Evolutionary conservation across 2,888 invertebrate genomes (phyloP).

Genomic region (Hydraecia micacea): DNA sequence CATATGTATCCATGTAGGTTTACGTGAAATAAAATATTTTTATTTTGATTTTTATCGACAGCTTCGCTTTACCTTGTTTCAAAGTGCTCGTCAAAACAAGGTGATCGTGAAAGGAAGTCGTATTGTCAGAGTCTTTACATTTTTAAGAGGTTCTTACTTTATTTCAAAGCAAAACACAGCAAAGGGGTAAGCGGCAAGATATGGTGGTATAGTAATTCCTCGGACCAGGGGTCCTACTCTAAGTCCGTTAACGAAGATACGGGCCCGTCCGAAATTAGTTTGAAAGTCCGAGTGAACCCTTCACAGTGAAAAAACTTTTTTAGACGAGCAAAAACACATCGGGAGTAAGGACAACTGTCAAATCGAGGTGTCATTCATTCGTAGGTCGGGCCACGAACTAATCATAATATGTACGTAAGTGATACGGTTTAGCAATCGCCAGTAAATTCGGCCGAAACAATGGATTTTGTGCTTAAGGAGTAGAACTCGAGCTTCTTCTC

Average conservation of each 20-base stretch:
- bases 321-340: not conserved
- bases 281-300: not conserved
- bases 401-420: not conserved
- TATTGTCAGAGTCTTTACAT: not conserved
- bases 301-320: too few species aligned
- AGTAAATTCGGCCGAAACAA: too few species aligned
- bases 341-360: not conserved
- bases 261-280: not conserved
- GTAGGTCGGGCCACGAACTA: not conserved
- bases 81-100: slow-evolving; percentile 9
- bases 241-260: not conserved
- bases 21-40: too few species aligned
- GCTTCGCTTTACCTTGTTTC: slow-evolving; percentile 22
- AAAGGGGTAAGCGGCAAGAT: not conserved
- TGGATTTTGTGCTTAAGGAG: not conserved
- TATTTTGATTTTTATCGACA: slow-evolving; percentile 18
- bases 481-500: not conserved
- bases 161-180: not conserved
- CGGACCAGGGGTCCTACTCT: not conserved
- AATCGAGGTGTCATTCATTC: not conserved
- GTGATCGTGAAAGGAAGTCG: not conserved
- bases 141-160: not conserved
- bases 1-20: too few species aligned
- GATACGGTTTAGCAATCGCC: too few species aligned
- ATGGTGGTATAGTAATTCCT: not conserved